These are phyloP conservation scores for Mionectes macconnelli DNA, from an alignment of 2,113 vertebrate genomes.

Conservation along the genomic window DNA sequence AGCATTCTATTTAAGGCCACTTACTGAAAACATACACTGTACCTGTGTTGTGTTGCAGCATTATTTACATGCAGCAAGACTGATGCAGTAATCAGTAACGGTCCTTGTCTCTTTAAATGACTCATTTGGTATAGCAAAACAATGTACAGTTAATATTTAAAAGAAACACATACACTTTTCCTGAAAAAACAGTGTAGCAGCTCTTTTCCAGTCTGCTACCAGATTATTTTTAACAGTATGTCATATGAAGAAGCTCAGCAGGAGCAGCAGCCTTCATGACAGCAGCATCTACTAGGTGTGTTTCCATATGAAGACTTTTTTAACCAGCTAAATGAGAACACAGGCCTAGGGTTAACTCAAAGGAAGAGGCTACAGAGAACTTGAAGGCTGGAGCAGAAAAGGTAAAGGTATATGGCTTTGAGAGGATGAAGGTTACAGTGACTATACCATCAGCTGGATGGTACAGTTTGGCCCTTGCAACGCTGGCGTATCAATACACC, in stretches of 20 bases:
- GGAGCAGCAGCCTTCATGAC: neutral
- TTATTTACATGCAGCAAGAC: neutral
- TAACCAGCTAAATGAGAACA: neutral
- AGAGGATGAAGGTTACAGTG: neutral
- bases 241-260: neutral
- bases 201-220: neutral
- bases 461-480: neutral
- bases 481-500: rapidly evolving
- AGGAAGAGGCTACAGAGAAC: neutral
- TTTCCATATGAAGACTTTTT: neutral
- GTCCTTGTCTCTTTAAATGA: neutral
- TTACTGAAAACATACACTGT: neutral
- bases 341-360: neutral
- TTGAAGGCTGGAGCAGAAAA: neutral
- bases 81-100: neutral
- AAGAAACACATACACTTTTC: neutral
- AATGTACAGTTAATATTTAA: neutral
- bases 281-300: neutral
- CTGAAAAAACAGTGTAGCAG: neutral
- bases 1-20: neutral
- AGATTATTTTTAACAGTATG: neutral
- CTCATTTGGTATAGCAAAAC: neutral
- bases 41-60: neutral
- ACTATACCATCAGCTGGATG: neutral
- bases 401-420: neutral